Evolutionary conservation across 2,797 vertebrate genomes (phyloP).

Genomic region (Poecilia gillii): DNA sequence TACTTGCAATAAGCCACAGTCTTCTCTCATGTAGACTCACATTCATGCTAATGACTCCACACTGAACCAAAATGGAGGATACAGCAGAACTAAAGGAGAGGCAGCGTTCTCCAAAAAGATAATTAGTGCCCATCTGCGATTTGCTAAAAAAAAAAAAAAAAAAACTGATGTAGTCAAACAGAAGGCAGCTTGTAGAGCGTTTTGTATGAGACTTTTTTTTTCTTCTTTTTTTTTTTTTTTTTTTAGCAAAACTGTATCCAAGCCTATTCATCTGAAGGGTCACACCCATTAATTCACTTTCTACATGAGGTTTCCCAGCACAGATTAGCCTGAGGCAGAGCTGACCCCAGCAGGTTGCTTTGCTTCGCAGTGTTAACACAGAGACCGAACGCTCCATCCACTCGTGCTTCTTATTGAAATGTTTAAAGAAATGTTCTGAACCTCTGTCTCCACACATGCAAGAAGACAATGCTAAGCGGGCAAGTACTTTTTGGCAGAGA

Average conservation of each 20-base stretch:
- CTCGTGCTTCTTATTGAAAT: background rate
- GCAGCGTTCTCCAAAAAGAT: background rate
- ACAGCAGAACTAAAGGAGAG: background rate
- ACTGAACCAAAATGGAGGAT: background rate
- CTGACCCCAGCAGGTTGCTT: background rate
- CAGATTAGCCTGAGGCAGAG: background rate
- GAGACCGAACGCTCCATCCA: background rate
- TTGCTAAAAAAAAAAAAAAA: background rate
- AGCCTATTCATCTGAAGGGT: background rate
- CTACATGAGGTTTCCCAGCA: background rate
- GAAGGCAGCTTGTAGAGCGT: background rate
- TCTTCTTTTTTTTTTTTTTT: background rate
- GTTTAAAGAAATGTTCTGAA: background rate
- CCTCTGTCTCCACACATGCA: background rate
- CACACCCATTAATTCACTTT: too few relatives aligned
- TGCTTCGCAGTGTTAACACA: background rate
- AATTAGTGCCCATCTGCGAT: background rate
- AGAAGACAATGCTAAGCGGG: background rate
- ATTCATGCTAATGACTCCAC: background rate
- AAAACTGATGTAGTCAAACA: background rate
- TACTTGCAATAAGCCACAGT: background rate
- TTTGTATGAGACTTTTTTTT: background rate
- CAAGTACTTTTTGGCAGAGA: conserved; percentile 4
- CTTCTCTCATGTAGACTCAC: background rate
- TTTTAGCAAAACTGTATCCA: background rate